These are phyloP conservation scores for Drosophila teissieri DNA, from an alignment of 1,140 invertebrate genomes.

Conservation along the genomic window DNA sequence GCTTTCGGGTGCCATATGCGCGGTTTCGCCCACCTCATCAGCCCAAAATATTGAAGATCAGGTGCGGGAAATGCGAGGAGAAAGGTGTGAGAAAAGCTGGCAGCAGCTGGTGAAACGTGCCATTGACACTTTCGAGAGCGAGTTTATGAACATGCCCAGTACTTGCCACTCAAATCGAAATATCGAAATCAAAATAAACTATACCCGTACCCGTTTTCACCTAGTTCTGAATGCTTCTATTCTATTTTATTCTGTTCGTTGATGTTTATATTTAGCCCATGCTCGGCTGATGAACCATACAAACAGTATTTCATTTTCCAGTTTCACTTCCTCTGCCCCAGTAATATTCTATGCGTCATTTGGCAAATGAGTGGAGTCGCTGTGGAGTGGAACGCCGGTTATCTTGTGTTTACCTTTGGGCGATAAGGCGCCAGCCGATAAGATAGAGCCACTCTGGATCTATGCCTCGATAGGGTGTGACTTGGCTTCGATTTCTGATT, in stretches of 20 bases:
- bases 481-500: constrained; percentile 52
- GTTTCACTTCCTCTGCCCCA: constrained; percentile 17
- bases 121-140: constrained; percentile 15
- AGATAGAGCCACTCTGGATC: constrained; percentile 43
- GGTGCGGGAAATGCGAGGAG: constrained; percentile 19
- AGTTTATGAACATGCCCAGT: background rate
- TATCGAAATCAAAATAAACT: background rate
- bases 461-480: constrained; percentile 44
- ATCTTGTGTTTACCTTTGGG: constrained; percentile 49
- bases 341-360: constrained; percentile 42
- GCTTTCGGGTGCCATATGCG: constrained; percentile 35
- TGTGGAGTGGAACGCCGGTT: constrained; percentile 13
- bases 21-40: background rate
- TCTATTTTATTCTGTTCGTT: background rate
- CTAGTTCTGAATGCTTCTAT: constrained; percentile 10
- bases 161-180: background rate
- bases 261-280: constrained; percentile 25
- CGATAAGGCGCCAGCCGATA: constrained; percentile 56
- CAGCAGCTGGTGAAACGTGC: constrained; percentile 46
- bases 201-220: background rate
- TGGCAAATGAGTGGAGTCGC: constrained; percentile 48
- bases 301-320: constrained; percentile 23
- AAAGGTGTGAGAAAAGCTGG: constrained; percentile 10
- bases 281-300: constrained; percentile 36
- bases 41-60: constrained; percentile 20